A percentile compares a stretch with the other conserved stretches of the same genome.
Evolutionary conservation across 2,113 vertebrate genomes (phyloP).

Genomic region (Nibea albiflora): DNA sequence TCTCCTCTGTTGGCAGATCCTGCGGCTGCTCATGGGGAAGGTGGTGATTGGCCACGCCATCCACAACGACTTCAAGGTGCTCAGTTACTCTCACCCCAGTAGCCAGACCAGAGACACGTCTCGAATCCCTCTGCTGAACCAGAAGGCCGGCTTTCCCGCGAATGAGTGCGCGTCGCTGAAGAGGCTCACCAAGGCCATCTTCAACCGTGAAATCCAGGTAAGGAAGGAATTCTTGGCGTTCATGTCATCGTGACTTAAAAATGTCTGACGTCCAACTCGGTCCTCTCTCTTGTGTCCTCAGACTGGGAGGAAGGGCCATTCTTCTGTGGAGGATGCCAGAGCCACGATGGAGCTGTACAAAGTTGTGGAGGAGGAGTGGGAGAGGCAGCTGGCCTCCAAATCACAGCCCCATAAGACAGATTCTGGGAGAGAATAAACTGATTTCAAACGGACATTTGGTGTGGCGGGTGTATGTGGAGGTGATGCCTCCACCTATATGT

Average conservation of each 20-base stretch:
- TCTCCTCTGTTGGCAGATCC: conserved; percentile 81
- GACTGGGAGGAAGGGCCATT: conserved; percentile 89
- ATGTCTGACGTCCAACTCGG: background rate
- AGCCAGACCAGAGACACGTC: conserved; percentile 89
- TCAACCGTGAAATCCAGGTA: conserved; percentile 93
- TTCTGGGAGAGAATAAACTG: background rate
- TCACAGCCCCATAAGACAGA: background rate
- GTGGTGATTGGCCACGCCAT: conserved; percentile 92
- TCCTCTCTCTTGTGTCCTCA: conserved; percentile 69
- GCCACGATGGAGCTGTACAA: conserved; percentile 96
- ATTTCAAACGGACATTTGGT: background rate
- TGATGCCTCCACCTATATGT: background rate
- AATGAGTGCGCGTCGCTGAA: conserved; percentile 85
- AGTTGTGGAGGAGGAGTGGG: conserved; percentile 91
- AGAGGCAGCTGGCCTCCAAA: conserved; percentile 78
- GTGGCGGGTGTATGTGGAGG: background rate
- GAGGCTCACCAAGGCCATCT: conserved; percentile 89
- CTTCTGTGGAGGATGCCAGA: conserved; percentile 93
- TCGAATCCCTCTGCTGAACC: conserved; percentile 88
- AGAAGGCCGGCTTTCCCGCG: conserved; percentile 83
- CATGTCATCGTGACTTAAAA: background rate
- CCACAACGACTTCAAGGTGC: conserved; percentile 92
- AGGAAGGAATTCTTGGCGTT: background rate
- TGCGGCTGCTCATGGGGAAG: conserved; percentile 89
- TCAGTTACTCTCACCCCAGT: conserved; percentile 87